phyloP scores from a whole-genome alignment of 2,797 vertebrate genomes.

The Pogoniulus pusillus region DNA sequence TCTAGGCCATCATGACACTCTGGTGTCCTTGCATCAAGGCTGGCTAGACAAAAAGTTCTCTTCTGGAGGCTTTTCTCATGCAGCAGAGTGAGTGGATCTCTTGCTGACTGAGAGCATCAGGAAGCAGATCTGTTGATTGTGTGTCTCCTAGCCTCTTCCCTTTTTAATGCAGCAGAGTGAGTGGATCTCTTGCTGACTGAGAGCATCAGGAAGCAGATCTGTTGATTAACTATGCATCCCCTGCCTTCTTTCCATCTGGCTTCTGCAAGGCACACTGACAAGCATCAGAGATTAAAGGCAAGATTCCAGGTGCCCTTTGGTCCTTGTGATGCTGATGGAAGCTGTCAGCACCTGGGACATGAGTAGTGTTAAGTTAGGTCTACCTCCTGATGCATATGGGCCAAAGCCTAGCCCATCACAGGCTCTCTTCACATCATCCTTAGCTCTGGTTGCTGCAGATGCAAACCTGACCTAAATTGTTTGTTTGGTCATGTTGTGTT shows the following conservation, averaged over 20 bases:
- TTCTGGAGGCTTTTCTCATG: background rate
- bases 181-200: background rate
- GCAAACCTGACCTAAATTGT: background rate
- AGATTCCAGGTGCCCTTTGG: accelerated
- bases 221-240: background rate
- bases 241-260: background rate
- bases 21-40: background rate
- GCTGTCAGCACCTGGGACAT: background rate
- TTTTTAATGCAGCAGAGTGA: background rate
- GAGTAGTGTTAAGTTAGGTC: background rate
- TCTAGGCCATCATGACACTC: too few relatives aligned
- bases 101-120: background rate
- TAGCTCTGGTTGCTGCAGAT: background rate
- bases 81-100: background rate
- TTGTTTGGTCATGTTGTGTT: background rate
- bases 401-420: background rate
- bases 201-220: background rate
- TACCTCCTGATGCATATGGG: background rate
- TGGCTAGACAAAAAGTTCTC: background rate
- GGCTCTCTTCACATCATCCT: background rate
- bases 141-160: background rate
- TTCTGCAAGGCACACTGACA: background rate
- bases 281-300: background rate
- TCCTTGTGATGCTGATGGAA: background rate
- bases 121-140: background rate